phyloP scores from a whole-genome alignment of 1,140 invertebrate genomes.

The Calephelis virginiensis region DNA sequence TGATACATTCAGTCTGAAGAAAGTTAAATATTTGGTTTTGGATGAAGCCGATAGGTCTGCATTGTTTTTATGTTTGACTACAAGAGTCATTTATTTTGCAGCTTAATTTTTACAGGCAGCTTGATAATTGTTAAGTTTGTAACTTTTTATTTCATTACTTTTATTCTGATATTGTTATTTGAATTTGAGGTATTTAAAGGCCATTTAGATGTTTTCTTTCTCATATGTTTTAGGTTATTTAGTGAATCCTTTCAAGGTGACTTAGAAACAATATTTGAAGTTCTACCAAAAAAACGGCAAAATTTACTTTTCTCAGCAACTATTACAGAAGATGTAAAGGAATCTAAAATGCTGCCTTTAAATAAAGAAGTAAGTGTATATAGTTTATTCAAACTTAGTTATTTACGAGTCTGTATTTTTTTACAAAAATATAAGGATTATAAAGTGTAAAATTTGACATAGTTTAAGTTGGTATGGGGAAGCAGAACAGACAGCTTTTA shows the following conservation, averaged over 20 bases:
- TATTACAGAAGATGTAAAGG: constrained; percentile 88
- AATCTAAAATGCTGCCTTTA: constrained; percentile 64
- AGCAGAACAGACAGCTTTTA: too few species aligned
- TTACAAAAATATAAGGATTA: too few species aligned
- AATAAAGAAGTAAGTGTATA: constrained; percentile 63
- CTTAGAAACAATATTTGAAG: constrained; percentile 89
- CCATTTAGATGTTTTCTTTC: neutral
- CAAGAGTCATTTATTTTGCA: too few species aligned
- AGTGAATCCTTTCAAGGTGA: constrained; percentile 89
- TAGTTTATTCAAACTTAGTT: neutral
- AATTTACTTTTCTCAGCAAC: constrained; percentile 97
- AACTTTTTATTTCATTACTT: too few species aligned
- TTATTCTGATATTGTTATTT: too few species aligned
- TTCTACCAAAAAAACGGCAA: constrained; percentile 89
- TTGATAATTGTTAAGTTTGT: too few species aligned
- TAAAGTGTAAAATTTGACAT: too few species aligned
- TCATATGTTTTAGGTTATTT: constrained; percentile 79
- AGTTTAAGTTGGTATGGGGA: too few species aligned
- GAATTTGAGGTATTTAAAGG: too few species aligned
- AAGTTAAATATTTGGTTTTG: constrained; percentile 91
- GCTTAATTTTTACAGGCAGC: too few species aligned
- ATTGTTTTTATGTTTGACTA: constrained; percentile 27
- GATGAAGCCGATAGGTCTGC: constrained; percentile 93
- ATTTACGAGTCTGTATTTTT: too few species aligned
- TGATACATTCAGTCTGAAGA: constrained; percentile 89